Evolutionary conservation across 2,888 invertebrate genomes (phyloP).

Genomic region (Sussaba pulchella): DNA sequence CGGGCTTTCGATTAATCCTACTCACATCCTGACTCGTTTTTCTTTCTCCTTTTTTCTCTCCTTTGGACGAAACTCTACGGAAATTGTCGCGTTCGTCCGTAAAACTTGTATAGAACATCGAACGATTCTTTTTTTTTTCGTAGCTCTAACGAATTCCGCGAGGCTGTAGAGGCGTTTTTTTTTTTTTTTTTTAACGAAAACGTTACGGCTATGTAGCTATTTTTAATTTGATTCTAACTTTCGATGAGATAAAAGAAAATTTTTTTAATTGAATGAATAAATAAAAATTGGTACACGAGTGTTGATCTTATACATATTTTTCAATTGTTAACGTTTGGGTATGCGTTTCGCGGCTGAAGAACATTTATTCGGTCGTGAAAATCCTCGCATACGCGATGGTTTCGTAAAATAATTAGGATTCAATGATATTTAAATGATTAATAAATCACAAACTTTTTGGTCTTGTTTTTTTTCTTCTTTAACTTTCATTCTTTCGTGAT

Average conservation of each 20-base stretch:
- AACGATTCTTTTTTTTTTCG: too few relatives aligned
- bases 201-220: constrained; percentile 38
- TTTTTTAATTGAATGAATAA: too few relatives aligned
- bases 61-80: constrained; percentile 25
- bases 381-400: constrained; percentile 1
- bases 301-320: constrained; percentile 35
- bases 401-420: constrained; percentile 34
- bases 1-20: constrained; percentile 45
- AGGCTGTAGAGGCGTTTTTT: constrained; percentile 34
- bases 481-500: constrained; percentile 58
- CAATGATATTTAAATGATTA: constrained; percentile 49
- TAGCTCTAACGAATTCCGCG: constrained; percentile 28
- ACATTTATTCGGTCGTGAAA: background rate
- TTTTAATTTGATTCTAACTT: constrained; percentile 51
- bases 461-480: constrained; percentile 63
- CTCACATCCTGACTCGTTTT: constrained; percentile 25
- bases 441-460: constrained; percentile 49
- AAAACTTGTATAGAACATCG: constrained; percentile 64
- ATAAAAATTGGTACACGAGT: constrained; percentile 38
- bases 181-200: constrained; percentile 57
- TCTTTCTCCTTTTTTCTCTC: too few relatives aligned
- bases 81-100: constrained; percentile 33
- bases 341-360: background rate
- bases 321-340: constrained; percentile 28
- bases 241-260: constrained; percentile 16